These are phyloP conservation scores for Anarrhichthys ocellatus DNA, from an alignment of 2,113 vertebrate genomes.

Conservation along the genomic window DNA sequence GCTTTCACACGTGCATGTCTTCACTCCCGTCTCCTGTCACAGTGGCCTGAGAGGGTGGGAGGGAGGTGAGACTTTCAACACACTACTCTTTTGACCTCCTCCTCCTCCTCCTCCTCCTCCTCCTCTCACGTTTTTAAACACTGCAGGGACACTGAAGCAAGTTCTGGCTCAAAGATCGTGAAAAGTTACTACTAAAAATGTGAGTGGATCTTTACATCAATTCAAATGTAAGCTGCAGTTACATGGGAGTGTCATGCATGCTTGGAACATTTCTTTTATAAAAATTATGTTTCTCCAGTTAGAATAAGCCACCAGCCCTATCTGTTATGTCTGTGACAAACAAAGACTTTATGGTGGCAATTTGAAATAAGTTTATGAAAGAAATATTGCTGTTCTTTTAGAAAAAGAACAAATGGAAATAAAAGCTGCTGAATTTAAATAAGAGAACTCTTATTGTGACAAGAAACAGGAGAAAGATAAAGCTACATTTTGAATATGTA, in stretches of 20 bases:
- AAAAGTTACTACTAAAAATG: background rate
- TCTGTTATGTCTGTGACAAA: background rate
- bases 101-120: conserved; percentile 15
- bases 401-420: background rate
- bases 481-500: conserved; percentile 9
- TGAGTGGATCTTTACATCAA: background rate
- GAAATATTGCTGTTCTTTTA: background rate
- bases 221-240: background rate
- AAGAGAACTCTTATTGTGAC: background rate
- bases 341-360: background rate
- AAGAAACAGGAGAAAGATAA: background rate
- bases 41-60: conserved; percentile 30
- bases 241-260: background rate
- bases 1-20: conserved; percentile 56
- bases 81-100: conserved; percentile 39
- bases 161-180: background rate
- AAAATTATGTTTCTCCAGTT: background rate
- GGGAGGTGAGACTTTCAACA: conserved; percentile 58
- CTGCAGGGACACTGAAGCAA: conserved; percentile 13
- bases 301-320: background rate
- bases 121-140: conserved; percentile 33
- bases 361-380: background rate
- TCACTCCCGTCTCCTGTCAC: conserved; percentile 47
- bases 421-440: background rate
- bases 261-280: background rate